Evolutionary conservation across 2,888 invertebrate genomes (phyloP).

Genomic region (Eumacrocentrus americanus): DNA sequence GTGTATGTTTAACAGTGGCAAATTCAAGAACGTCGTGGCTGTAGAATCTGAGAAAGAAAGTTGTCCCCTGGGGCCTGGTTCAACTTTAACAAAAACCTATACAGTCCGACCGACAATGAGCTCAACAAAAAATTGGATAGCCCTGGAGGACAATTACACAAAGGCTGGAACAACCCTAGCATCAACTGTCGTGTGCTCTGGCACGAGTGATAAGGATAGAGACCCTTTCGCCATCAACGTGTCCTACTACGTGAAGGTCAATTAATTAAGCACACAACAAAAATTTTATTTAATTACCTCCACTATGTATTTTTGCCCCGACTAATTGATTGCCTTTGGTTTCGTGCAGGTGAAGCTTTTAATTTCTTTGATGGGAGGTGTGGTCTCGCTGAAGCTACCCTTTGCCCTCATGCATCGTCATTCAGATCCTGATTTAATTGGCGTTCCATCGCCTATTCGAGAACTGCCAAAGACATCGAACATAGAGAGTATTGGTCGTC

Average conservation of each 20-base stretch:
- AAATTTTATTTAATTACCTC: slow-evolving; percentile 12
- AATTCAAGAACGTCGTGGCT: slow-evolving; percentile 92
- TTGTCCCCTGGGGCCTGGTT: slow-evolving; percentile 72
- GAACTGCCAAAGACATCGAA: slow-evolving; percentile 29
- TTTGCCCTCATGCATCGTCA: slow-evolving; percentile 80
- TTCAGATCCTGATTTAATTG: slow-evolving; percentile 67
- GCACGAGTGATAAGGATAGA: slow-evolving; percentile 72
- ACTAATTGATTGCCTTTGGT: too few relatives aligned
- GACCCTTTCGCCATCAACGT: slow-evolving; percentile 89
- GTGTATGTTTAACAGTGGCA: slow-evolving; percentile 93
- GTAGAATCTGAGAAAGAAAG: slow-evolving; percentile 67
- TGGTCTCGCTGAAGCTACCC: slow-evolving; percentile 79
- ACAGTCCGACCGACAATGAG: slow-evolving; percentile 74
- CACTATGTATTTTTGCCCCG: slow-evolving; percentile 4
- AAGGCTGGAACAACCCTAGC: slow-evolving; percentile 64
- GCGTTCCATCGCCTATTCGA: slow-evolving; percentile 59
- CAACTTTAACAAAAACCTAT: slow-evolving; percentile 70
- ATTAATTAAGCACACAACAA: background rate
- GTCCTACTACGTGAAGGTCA: slow-evolving; percentile 85
- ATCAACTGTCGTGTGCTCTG: slow-evolving; percentile 64
- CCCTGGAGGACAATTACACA: slow-evolving; percentile 83
- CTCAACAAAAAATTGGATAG: slow-evolving; percentile 89
- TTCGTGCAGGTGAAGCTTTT: slow-evolving; percentile 75
- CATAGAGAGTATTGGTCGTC: slow-evolving; percentile 17
- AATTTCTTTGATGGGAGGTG: slow-evolving; percentile 82